A percentile compares a stretch with the other conserved stretches of the same genome.
These are phyloP conservation scores for Erinaceus europaeus DNA, from an alignment of 2,113 vertebrate genomes.

Conservation along the genomic window DNA sequence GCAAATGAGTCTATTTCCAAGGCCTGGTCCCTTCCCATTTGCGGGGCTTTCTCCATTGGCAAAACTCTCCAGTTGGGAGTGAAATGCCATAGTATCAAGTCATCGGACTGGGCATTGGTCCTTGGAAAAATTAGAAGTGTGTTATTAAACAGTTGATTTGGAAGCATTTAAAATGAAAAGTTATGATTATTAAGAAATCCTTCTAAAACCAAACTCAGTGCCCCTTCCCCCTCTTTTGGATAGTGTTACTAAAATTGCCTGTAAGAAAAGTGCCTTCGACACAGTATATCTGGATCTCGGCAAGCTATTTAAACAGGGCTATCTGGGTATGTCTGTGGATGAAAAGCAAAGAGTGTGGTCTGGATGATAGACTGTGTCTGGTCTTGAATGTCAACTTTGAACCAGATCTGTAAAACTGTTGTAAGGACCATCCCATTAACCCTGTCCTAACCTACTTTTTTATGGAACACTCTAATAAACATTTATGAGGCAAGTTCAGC, in stretches of 20 bases:
- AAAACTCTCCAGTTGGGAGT: background rate
- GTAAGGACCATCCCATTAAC: background rate
- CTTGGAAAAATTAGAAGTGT: background rate
- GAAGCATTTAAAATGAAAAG: constrained; percentile 21
- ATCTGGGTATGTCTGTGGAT: background rate
- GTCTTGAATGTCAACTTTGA: constrained; percentile 28
- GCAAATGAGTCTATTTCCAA: background rate
- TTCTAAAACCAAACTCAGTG: constrained; percentile 26
- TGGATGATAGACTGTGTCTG: background rate
- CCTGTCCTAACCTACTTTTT: background rate
- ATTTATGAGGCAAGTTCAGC: background rate
- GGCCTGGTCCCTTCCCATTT: background rate
- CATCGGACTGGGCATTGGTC: background rate
- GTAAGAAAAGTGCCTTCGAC: background rate
- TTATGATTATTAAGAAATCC: constrained; percentile 14
- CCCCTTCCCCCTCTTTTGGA: background rate
- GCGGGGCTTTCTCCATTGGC: background rate
- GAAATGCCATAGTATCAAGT: background rate
- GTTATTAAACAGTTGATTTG: constrained; percentile 31
- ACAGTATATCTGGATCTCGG: constrained; percentile 15
- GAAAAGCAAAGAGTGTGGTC: constrained; percentile 16
- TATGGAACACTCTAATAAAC: background rate
- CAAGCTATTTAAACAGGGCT: background rate
- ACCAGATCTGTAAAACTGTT: background rate
- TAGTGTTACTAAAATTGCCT: constrained; percentile 9